A percentile compares a stretch with the other conserved stretches of the same genome.
Evolutionary conservation across 1,140 invertebrate genomes (phyloP).

Genomic region (Aplysia californica): DNA sequence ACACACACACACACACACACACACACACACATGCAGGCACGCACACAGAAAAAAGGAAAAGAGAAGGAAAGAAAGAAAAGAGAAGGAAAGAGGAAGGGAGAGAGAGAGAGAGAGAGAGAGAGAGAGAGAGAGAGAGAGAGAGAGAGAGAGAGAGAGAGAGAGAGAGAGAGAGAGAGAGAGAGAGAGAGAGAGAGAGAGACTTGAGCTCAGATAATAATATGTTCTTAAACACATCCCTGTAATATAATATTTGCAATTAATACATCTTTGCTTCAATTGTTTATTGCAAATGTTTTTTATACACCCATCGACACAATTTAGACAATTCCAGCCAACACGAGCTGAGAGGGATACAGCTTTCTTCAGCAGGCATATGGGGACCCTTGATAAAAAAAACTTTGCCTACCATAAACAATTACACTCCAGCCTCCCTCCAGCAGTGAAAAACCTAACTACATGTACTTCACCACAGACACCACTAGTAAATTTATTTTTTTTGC

Average conservation of each 20-base stretch:
- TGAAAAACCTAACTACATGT: background rate
- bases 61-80: background rate
- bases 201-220: background rate
- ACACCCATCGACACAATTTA: constrained; percentile 1
- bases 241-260: background rate
- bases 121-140: no score
- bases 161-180: background rate
- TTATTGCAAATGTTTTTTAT: background rate
- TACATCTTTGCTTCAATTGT: background rate
- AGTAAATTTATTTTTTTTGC: background rate
- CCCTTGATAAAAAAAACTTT: background rate
- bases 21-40: background rate
- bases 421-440: background rate
- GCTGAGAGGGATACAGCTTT: background rate
- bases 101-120: no score
- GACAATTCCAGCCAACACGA: constrained; percentile 1
- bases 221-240: background rate
- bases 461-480: background rate
- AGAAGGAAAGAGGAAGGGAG: background rate
- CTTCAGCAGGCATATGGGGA: background rate
- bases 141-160: background rate
- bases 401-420: background rate
- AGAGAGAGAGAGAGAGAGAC: background rate
- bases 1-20: background rate
- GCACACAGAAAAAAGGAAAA: background rate